Percentiles rank a stretch among this genome's conserved stretches.
phyloP scores from a whole-genome alignment of 2,888 invertebrate genomes.

The Fragum sueziense region DNA sequence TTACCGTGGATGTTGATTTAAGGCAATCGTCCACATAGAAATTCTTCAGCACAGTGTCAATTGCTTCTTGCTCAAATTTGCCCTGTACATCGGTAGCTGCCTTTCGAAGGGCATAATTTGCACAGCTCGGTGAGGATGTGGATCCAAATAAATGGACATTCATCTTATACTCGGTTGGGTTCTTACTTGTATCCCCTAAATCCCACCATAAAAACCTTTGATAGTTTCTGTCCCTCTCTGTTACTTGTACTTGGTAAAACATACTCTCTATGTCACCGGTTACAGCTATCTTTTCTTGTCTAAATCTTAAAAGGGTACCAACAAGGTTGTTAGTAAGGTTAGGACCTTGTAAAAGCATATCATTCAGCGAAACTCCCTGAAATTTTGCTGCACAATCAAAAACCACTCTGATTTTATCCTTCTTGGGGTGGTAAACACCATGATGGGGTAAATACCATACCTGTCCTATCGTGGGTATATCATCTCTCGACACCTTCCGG shows the following conservation, averaged over 20 bases:
- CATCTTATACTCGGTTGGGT: background rate
- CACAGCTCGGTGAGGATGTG: conserved; percentile 58
- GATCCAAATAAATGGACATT: conserved; percentile 18
- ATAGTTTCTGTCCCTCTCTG: background rate
- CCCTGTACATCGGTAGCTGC: conserved; percentile 27
- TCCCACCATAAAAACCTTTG: background rate
- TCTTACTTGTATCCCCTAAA: background rate
- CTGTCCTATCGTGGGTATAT: too few species aligned
- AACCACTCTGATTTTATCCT: too few species aligned
- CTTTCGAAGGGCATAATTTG: conserved; percentile 29
- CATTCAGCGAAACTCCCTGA: conserved; percentile 23
- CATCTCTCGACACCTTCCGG: too few species aligned
- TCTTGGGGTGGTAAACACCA: too few species aligned
- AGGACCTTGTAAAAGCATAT: conserved; percentile 49
- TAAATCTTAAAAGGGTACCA: conserved; percentile 56
- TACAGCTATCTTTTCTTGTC: conserved; percentile 47
- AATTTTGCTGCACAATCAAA: too few species aligned
- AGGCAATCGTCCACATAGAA: conserved; percentile 48
- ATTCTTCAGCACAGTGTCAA: conserved; percentile 21
- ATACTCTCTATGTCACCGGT: conserved; percentile 51
- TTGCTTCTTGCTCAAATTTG: conserved; percentile 7
- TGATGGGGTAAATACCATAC: too few species aligned
- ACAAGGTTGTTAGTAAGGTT: conserved; percentile 57
- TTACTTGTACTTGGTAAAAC: background rate
- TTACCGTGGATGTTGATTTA: conserved; percentile 4